Percentiles rank a stretch among this genome's conserved stretches.
Conservation (phyloP, 2,113 vertebrate species). For the Tonatia bakeri region DNA sequence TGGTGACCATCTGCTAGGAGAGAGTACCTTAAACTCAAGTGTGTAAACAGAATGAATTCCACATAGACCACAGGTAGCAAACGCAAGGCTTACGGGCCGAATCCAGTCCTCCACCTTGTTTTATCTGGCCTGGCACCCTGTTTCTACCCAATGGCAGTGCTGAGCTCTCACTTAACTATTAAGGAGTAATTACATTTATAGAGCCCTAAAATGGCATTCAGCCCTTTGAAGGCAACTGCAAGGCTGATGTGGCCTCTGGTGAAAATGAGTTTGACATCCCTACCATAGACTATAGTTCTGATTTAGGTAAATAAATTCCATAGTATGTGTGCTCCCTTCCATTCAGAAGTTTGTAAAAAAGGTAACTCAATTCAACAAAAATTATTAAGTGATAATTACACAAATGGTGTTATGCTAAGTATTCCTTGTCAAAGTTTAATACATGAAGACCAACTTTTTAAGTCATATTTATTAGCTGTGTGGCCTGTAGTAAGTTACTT, state of each 20-base stretch:
- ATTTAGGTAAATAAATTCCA: background rate
- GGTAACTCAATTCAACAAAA: background rate
- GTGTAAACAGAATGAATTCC: slow-evolving; percentile 42
- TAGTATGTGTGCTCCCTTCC: background rate
- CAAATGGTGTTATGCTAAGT: background rate
- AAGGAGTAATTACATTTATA: too few relatives aligned
- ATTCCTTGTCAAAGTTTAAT: slow-evolving; percentile 25
- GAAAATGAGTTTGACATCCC: too few relatives aligned
- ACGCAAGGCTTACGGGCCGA: too few relatives aligned
- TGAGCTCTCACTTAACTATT: too few relatives aligned
- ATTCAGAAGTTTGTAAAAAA: slow-evolving; percentile 21
- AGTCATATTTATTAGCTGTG: background rate
- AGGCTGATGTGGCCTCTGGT: too few relatives aligned
- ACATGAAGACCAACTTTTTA: background rate
- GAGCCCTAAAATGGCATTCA: too few relatives aligned
- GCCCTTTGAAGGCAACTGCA: too few relatives aligned
- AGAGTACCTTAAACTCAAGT: slow-evolving; percentile 27
- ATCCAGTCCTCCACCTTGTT: too few relatives aligned
- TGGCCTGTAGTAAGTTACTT: slow-evolving; percentile 8
- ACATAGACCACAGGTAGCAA: background rate
- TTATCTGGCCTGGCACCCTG: too few relatives aligned
- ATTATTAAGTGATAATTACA: background rate
- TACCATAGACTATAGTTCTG: background rate
- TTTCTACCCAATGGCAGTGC: too few relatives aligned
- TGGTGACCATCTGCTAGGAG: slow-evolving; percentile 54